Conservation (phyloP, 2,888 invertebrate species). For the Tetrapedia diversipes region DNA sequence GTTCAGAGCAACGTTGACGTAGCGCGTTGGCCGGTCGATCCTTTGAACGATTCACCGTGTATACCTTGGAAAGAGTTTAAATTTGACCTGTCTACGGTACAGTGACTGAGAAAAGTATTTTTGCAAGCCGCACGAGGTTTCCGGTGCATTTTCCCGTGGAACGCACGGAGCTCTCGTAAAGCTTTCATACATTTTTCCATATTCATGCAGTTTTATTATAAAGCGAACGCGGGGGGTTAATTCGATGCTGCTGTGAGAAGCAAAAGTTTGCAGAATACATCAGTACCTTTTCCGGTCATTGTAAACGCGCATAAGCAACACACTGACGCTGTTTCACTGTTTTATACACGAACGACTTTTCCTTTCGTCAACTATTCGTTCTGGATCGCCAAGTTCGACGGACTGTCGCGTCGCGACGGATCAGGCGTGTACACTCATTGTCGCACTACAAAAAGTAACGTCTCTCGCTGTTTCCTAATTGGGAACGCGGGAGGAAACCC, state of each 20-base stretch:
- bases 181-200: too few relatives aligned
- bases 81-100: background rate
- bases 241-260: too few relatives aligned
- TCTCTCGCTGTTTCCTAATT: background rate
- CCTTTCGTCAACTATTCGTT: constrained; percentile 11
- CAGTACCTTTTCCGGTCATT: too few relatives aligned
- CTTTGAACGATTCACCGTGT: background rate
- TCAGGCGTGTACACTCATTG: constrained; percentile 7
- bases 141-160: too few relatives aligned
- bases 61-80: background rate
- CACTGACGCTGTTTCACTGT: background rate
- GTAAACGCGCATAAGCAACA: too few relatives aligned
- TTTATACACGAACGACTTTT: constrained; percentile 46
- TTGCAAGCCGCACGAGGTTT: too few relatives aligned
- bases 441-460: background rate
- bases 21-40: background rate
- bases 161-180: too few relatives aligned
- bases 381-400: background rate
- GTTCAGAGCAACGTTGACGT: background rate
- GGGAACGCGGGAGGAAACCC: background rate
- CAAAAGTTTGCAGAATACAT: too few relatives aligned
- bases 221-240: too few relatives aligned
- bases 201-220: too few relatives aligned
- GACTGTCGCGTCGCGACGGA: constrained; percentile 4
- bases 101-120: too few relatives aligned